A percentile compares a stretch with the other conserved stretches of the same genome.
phyloP scores from a whole-genome alignment of 2,797 vertebrate species.

The Propithecus deckenii region DNA sequence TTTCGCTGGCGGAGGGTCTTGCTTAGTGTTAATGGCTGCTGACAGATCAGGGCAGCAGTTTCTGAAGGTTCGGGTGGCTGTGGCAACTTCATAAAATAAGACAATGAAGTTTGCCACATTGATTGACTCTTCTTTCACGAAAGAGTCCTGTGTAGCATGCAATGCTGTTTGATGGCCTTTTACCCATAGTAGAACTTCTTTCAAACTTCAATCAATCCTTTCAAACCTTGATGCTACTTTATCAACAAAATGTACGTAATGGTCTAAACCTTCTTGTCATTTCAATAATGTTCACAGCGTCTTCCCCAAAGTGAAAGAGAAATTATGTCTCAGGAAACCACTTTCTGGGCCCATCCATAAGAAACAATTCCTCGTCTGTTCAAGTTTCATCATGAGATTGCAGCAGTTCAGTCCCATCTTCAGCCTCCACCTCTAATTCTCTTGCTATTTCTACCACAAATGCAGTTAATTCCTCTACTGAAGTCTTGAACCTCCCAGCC shows the following conservation, averaged over 20 bases:
- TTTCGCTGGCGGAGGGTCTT: not conserved
- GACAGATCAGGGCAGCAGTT: not conserved
- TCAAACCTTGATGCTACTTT: not conserved
- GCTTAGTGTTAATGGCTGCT: not conserved
- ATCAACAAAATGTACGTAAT: not conserved
- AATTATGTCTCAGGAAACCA: not conserved
- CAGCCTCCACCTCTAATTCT: not conserved
- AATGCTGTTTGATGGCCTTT: not conserved
- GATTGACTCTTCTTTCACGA: not conserved
- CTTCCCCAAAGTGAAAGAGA: not conserved
- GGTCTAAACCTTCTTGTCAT: not conserved
- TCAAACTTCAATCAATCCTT: not conserved
- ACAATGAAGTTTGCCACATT: not conserved
- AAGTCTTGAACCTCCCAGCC: not conserved
- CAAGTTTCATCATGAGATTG: not conserved
- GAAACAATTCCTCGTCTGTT: not conserved
- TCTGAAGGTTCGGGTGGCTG: not conserved
- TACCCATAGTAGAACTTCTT: not conserved
- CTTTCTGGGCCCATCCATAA: not conserved
- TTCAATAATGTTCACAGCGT: not conserved
- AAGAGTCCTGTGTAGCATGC: not conserved
- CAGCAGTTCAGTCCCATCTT: not conserved
- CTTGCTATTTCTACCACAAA: not conserved
- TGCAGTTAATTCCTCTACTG: not conserved
- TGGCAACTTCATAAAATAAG: not conserved